These are phyloP conservation scores for Baronia brevicornis DNA, from an alignment of 2,888 invertebrate species.

Conservation along the genomic window DNA sequence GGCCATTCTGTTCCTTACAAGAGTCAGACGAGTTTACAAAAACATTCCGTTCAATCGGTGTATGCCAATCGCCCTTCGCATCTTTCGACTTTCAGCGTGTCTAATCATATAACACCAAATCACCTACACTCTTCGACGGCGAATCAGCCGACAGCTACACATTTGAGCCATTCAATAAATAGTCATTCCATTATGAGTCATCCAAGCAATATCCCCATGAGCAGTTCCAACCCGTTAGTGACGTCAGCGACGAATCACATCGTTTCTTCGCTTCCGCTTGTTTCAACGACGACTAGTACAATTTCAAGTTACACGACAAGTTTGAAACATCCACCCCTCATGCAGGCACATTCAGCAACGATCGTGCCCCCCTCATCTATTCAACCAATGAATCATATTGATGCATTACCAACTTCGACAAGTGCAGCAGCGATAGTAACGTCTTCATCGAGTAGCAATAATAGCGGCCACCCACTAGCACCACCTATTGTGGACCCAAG, in stretches of 20 bases:
- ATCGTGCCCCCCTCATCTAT: conserved; percentile 42
- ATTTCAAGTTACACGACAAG: conserved; percentile 51
- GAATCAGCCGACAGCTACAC: conserved; percentile 51
- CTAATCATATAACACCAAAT: conserved; percentile 68
- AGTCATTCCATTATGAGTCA: conserved; percentile 60
- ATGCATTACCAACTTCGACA: conserved; percentile 35
- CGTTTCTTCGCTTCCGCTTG: conserved; percentile 39
- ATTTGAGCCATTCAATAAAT: conserved; percentile 47
- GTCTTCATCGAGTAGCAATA: conserved; percentile 34
- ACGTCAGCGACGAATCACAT: conserved; percentile 48
- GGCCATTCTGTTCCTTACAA: conserved; percentile 60
- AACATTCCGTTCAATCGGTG: conserved; percentile 66
- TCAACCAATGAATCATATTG: conserved; percentile 42
- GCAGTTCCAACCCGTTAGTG: conserved; percentile 37
- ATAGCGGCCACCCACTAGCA: conserved; percentile 51
- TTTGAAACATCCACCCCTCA: conserved; percentile 51
- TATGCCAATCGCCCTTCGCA: conserved; percentile 59
- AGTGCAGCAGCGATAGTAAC: conserved; percentile 38
- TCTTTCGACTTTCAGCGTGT: conserved; percentile 57
- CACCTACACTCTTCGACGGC: conserved; percentile 70
- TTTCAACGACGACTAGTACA: conserved; percentile 42
- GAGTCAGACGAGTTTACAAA: conserved; percentile 64
- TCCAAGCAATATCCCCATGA: conserved; percentile 43
- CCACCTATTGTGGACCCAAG: conserved; percentile 51
- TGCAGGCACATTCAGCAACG: conserved; percentile 38